These are phyloP conservation scores for Hydroisotoma schaefferi DNA, from an alignment of 2,888 invertebrate species.

Conservation along the genomic window DNA sequence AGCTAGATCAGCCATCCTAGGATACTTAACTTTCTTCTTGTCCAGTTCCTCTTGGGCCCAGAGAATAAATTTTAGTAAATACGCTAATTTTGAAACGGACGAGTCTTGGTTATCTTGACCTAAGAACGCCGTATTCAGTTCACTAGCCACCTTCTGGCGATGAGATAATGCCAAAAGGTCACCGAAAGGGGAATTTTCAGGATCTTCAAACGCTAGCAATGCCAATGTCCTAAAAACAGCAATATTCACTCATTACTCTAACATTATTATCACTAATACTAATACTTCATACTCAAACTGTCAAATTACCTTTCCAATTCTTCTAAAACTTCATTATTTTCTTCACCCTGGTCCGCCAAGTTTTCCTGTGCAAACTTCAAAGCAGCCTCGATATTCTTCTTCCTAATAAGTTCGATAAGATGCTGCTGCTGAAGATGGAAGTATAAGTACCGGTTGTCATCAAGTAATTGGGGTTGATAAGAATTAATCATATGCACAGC, in stretches of 20 bases:
- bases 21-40: conserved; percentile 89
- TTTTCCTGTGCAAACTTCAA: conserved; percentile 85
- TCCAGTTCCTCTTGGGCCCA: conserved; percentile 96
- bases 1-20: conserved; percentile 89
- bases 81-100: conserved; percentile 86
- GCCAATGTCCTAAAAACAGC: conserved; percentile 87
- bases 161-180: conserved; percentile 90
- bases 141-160: conserved; percentile 94
- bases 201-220: conserved; percentile 92
- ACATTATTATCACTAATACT: too few species aligned
- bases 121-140: conserved; percentile 94
- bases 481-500: conserved; percentile 92
- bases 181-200: conserved; percentile 89
- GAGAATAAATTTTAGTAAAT: conserved; percentile 82
- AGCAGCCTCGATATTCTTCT: conserved; percentile 80
- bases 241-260: too few species aligned
- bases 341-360: conserved; percentile 82
- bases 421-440: conserved; percentile 94
- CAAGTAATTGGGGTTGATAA: conserved; percentile 87
- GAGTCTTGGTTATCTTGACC: conserved; percentile 88
- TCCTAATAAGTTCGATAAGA: conserved; percentile 79
- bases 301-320: conserved; percentile 54
- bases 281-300: too few species aligned
- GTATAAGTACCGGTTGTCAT: conserved; percentile 90
- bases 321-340: conserved; percentile 61